Conservation (phyloP, 2,797 vertebrate species). For the Argyrosomus regius region DNA sequence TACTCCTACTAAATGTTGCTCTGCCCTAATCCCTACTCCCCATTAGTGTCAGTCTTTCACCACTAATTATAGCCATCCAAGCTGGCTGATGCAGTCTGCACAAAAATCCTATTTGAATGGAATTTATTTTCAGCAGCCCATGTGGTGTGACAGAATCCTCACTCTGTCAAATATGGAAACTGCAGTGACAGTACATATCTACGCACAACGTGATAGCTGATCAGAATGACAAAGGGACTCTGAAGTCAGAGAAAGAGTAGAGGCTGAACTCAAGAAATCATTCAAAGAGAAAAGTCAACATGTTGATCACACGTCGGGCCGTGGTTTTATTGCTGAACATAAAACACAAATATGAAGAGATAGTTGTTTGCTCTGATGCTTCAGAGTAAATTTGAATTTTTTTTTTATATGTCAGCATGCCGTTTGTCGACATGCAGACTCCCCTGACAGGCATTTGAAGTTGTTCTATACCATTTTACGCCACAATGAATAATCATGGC, state of each 20-base stretch:
- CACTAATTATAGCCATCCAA: constrained; percentile 15
- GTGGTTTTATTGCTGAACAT: not conserved
- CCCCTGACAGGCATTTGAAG: not conserved
- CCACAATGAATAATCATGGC: not conserved
- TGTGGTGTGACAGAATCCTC: not conserved
- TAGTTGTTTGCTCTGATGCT: constrained; percentile 6
- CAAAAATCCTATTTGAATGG: not conserved
- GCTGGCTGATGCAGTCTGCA: not conserved
- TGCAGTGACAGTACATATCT: not conserved
- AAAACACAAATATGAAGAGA: constrained; percentile 7
- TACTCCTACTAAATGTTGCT: not conserved
- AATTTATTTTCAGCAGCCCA: constrained; percentile 8
- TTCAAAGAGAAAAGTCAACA: constrained; percentile 6
- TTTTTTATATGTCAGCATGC: not conserved
- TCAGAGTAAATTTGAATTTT: not conserved
- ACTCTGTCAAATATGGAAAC: not conserved
- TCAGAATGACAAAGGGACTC: not conserved
- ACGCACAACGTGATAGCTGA: not conserved
- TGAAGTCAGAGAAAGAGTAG: not conserved
- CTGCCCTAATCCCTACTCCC: not conserved
- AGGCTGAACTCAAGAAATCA: constrained; percentile 2
- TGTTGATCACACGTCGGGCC: constrained; percentile 5
- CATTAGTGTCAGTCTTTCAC: constrained; percentile 11
- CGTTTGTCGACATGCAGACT: not conserved
- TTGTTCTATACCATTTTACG: not conserved